Percentiles rank a stretch among this genome's conserved stretches.
phyloP scores from a whole-genome alignment of 2,888 invertebrate species.

The Incurvaria masculella region DNA sequence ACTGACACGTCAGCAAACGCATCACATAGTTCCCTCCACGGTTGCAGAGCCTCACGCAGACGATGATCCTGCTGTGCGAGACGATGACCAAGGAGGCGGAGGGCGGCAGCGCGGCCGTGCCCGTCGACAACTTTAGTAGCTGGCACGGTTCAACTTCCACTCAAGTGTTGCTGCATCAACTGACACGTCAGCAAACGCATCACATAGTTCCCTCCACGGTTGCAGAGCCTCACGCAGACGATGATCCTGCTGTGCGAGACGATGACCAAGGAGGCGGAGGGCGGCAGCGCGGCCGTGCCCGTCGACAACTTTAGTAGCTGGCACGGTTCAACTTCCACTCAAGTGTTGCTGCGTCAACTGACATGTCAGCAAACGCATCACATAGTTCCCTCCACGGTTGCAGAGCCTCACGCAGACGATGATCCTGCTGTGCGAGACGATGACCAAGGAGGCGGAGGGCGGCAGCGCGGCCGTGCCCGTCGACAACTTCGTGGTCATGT shows the following conservation, averaged over 20 bases:
- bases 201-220: too few relatives aligned
- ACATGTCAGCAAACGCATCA: too few relatives aligned
- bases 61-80: conserved; percentile 79
- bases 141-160: too few relatives aligned
- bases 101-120: conserved; percentile 75
- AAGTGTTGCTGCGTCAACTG: too few relatives aligned
- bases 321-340: too few relatives aligned
- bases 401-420: conserved; percentile 75
- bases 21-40: too few relatives aligned
- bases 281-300: conserved; percentile 73
- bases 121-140: conserved; percentile 63
- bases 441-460: conserved; percentile 82
- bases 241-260: conserved; percentile 80
- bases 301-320: conserved; percentile 63
- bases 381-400: too few relatives aligned
- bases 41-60: conserved; percentile 66
- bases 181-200: too few relatives aligned
- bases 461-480: conserved; percentile 72
- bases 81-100: conserved; percentile 80
- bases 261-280: conserved; percentile 79
- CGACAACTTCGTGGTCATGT: conserved; percentile 60
- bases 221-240: conserved; percentile 69
- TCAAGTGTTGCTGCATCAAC: too few relatives aligned
- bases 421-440: conserved; percentile 74
- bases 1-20: too few relatives aligned